Conservation (phyloP, 2,888 invertebrate genomes). For the Halictus quadricinctus region DNA sequence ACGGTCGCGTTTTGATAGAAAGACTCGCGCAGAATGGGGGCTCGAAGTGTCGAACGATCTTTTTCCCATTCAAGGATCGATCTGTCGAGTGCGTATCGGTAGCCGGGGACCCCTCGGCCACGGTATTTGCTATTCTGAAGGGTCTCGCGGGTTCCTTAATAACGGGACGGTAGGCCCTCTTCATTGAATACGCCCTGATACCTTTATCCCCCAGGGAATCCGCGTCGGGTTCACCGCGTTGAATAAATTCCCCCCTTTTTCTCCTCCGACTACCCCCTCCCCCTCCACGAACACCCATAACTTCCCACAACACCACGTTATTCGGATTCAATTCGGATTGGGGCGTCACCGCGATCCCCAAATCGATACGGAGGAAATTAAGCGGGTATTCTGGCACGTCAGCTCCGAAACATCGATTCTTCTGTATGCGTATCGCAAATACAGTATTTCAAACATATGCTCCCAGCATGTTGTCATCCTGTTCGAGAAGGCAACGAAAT, state of each 20-base stretch:
- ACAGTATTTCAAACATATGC: neutral
- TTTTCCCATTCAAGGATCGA: constrained; percentile 38
- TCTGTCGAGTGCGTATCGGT: constrained; percentile 52
- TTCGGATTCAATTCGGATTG: constrained; percentile 44
- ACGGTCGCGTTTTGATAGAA: constrained; percentile 3
- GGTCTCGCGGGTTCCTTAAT: constrained; percentile 65
- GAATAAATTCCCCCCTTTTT: constrained; percentile 65
- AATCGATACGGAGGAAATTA: constrained; percentile 8
- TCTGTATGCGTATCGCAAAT: neutral
- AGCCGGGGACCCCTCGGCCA: constrained; percentile 15
- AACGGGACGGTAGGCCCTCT: constrained; percentile 68
- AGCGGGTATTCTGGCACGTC: neutral
- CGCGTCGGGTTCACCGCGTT: constrained; percentile 45
- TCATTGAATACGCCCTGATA: constrained; percentile 70
- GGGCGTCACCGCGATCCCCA: neutral
- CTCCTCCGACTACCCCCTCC: neutral
- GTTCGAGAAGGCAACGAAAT: too few relatives aligned
- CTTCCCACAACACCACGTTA: constrained; percentile 22
- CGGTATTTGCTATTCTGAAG: constrained; percentile 63
- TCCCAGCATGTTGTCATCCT: neutral
- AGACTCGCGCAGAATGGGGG: neutral
- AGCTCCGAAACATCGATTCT: neutral
- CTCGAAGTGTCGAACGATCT: constrained; percentile 21
- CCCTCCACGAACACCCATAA: neutral
- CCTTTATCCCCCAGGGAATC: constrained; percentile 66